Evolutionary conservation across 2,888 invertebrate genomes (phyloP), one percentile per base, ranked within the genome.

Genomic region (Drosophila paracracens): DNA sequence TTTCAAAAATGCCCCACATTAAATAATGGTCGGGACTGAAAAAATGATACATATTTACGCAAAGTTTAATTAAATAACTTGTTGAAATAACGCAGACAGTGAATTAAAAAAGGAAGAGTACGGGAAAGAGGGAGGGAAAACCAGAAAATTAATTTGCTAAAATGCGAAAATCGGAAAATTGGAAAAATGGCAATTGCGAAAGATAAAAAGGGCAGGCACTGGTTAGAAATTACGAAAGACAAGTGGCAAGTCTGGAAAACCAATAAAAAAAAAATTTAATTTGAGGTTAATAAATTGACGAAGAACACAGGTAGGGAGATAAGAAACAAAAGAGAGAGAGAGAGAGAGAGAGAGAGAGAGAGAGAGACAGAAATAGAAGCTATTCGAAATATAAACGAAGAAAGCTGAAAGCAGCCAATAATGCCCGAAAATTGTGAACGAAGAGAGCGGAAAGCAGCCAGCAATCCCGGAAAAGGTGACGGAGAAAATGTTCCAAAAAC

Each of bases 21-120:
- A 70, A 78, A 74, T 74, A 79, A 74, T 57, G 63, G 69, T 53
- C 29, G 7, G 50, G 7, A 56, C 38, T 51, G 29, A 52, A 59
- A 74, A 63, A 57, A 57, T 52, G 58, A 62, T 25, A 71, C 65
- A 31, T 59, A 79, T 70, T 79, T 56, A 50, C 61, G 52, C 11
- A 65, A 59, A 56, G 59, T 78, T 75, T 68, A 79, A 78, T 79
- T 78, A 75, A 78, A 79, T 62, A 70, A 64, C 57, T 57, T 38
- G 40, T 43, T 52, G n/a, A 52, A 31, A 38, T 46, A 46, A 13
- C 48, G 13, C n/a, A 43, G 31, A 31, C 29, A 48, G 25, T 35
- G 27, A 16, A 40, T 25, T 31, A 11, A 38, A 25, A n/a, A 4
- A 16, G 27, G 35, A 0, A 21, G 33, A 5, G 16, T 1, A 18